Base-by-base conservation (phyloP, 2,888 invertebrate species). In the Agonopterix arenella region DNA sequence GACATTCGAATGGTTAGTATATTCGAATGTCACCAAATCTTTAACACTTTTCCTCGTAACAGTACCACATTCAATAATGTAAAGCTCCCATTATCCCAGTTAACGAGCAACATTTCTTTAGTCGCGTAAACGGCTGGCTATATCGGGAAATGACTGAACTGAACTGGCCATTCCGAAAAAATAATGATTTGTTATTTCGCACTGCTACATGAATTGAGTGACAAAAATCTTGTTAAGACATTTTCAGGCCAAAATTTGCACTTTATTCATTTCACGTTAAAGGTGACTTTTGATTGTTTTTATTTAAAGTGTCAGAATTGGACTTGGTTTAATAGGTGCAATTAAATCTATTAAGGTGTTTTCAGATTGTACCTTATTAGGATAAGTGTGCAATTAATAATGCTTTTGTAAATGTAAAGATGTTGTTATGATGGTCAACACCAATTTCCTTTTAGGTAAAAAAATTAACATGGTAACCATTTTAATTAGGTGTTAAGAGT, bases 91-190 rank as follows among this genome's bases (percentile, higher is more conserved):
- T 83, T 85, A 84, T 74, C 57, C 65, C 57, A 66, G 64, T 73
- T 88, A 86, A 86, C 85, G 80, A 88, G 85, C 66, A 55, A 68
- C 77, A 78, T 80, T 81, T 83, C 79, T 82, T 79, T 76, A 60
- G 63, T 63, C 57, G 58, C 61, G 69, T 61, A 68, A 72, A 68
- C 70, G 62, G 62, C 57, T 67, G 59, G 57, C 76, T 72, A 67
- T 74, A 77, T 77, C 76, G 63, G 70, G 74, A 73, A 78, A 73
- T 64, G 74, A 61, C 63, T 65, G 48, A 64, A 64, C 60, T 5
- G 28, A 28, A 68, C 61, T 66, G 66, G 67, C 56, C 69, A 63
- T 71, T 66, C 68, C 66, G 73, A 82, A 85, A 85, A 86, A 84
- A 80, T 75, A 70, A 83, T 86, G 86, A 86, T 85, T 86, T 86